These are phyloP conservation scores for Cydia fagiglandana DNA, from an alignment of 1,140 invertebrate species.

Conservation along the genomic window DNA sequence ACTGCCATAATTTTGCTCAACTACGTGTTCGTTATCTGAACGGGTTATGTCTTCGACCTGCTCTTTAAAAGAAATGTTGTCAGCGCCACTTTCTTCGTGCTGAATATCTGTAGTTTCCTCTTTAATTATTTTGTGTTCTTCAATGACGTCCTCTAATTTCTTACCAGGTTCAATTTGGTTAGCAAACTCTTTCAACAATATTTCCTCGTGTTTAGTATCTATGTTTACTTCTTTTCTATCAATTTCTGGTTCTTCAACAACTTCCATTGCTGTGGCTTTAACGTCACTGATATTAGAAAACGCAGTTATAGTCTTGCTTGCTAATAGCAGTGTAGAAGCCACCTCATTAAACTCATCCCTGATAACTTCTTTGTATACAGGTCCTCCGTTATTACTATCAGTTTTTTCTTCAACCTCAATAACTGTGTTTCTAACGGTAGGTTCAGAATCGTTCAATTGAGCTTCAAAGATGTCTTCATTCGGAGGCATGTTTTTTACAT, in stretches of 20 bases:
- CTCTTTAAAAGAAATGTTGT: background rate
- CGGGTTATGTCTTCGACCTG: background rate
- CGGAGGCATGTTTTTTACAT: background rate
- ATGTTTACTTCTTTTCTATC: background rate
- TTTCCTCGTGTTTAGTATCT: background rate
- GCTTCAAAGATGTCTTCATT: background rate
- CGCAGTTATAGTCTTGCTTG: background rate
- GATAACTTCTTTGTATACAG: background rate
- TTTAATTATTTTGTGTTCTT: background rate
- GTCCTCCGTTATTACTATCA: background rate
- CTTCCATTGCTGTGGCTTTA: background rate
- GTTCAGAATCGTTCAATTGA: background rate
- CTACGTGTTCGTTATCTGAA: background rate
- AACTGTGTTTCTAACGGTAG: background rate
- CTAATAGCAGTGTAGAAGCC: background rate
- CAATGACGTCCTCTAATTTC: background rate
- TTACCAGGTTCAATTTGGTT: background rate
- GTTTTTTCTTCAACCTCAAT: background rate
- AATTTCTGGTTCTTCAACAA: background rate
- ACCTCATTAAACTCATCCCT: background rate
- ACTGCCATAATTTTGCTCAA: background rate
- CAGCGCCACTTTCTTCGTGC: background rate
- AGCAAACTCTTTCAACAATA: background rate
- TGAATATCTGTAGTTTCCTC: background rate
- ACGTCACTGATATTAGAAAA: background rate